phyloP scores from a whole-genome alignment of 2,797 vertebrate species.

The Mionectes olivaceus region DNA sequence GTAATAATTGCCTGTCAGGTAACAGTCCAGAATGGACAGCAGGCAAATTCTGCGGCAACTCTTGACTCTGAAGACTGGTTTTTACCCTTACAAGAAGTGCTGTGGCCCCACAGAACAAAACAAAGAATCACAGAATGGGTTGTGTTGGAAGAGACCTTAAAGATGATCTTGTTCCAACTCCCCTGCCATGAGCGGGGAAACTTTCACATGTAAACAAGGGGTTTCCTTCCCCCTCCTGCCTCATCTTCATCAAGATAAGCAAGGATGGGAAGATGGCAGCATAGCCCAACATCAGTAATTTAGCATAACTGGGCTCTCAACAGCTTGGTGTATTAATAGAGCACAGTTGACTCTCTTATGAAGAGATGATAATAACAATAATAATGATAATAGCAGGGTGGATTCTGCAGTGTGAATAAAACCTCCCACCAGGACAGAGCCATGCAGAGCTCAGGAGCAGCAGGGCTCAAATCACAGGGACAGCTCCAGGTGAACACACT shows the following conservation, averaged over 20 bases:
- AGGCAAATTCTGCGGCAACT: neutral
- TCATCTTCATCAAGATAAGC: neutral
- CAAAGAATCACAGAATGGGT: neutral
- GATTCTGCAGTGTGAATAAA: neutral
- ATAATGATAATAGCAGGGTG: neutral
- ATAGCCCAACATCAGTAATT: neutral
- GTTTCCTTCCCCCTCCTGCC: neutral
- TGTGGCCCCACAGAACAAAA: neutral
- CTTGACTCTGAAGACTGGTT: neutral
- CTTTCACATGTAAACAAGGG: rapidly evolving
- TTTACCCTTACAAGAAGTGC: neutral
- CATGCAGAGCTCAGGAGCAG: neutral
- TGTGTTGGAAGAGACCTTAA: neutral
- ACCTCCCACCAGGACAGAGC: neutral
- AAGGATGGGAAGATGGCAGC: neutral
- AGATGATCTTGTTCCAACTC: neutral
- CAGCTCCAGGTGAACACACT: neutral
- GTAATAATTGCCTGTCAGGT: neutral
- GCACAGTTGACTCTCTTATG: neutral
- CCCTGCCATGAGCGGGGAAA: neutral
- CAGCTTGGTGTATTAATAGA: neutral
- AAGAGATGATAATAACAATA: neutral
- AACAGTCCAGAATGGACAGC: neutral
- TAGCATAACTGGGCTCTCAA: neutral
- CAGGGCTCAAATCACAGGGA: neutral